phyloP scores from a whole-genome alignment of 2,888 invertebrate species.

The Bhutanitis thaidina region DNA sequence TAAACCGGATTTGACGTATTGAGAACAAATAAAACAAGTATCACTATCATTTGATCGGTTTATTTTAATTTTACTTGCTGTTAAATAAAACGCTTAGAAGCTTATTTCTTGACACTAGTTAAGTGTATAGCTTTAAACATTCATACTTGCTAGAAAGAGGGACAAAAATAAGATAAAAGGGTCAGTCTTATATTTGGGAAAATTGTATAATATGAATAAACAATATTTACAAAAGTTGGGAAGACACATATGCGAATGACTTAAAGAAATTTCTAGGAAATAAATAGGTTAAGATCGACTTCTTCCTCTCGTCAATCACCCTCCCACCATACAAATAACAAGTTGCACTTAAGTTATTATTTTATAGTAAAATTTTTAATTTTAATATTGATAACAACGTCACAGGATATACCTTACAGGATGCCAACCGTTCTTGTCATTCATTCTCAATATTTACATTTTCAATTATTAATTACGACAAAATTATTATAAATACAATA shows the following conservation, averaged over 20 bases:
- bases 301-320: constrained; percentile 43
- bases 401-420: constrained; percentile 68
- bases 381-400: constrained; percentile 72
- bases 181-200: constrained; percentile 80
- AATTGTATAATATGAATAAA: constrained; percentile 71
- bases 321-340: constrained; percentile 60
- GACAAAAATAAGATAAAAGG: constrained; percentile 77
- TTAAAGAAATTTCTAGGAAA: constrained; percentile 60
- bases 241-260: constrained; percentile 67
- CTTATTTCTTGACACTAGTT: constrained; percentile 63
- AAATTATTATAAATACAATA: constrained; percentile 59
- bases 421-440: constrained; percentile 62
- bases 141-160: constrained; percentile 55
- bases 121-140: constrained; percentile 64
- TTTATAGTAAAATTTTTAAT: constrained; percentile 36
- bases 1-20: constrained; percentile 12
- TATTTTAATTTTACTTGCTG: constrained; percentile 70
- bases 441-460: constrained; percentile 66
- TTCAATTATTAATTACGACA: constrained; percentile 52
- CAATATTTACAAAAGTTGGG: constrained; percentile 77
- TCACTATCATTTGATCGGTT: constrained; percentile 56
- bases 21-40: constrained; percentile 31
- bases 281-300: constrained; percentile 47
- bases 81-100: constrained; percentile 66
- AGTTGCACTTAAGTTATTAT: constrained; percentile 54